Percentiles rank a stretch among this genome's conserved stretches.
Conservation (phyloP, 2,113 vertebrate genomes). For the Chitala chitala region DNA sequence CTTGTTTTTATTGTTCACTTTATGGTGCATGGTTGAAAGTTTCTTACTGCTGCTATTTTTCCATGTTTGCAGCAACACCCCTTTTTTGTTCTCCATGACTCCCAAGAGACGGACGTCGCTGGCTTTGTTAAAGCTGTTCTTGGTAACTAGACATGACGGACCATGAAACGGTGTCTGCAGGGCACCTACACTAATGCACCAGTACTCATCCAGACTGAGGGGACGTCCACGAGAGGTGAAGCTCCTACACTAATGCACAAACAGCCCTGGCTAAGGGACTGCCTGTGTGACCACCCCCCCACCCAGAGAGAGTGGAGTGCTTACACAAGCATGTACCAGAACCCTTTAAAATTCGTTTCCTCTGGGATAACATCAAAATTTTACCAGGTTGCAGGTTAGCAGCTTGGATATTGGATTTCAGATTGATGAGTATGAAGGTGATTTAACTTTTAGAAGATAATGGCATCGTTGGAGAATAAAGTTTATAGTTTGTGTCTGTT, state of each 20-base stretch:
- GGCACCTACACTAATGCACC: constrained; percentile 40
- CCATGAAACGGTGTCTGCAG: constrained; percentile 40
- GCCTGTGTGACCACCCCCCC: no score
- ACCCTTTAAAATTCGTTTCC: no score
- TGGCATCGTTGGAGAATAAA: no score
- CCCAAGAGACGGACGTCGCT: constrained; percentile 93
- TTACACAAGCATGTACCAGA: neutral
- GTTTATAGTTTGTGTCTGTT: no score
- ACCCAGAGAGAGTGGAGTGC: neutral
- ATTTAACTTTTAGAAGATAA: no score
- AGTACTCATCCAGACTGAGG: constrained; percentile 12
- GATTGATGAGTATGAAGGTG: no score
- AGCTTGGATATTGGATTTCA: constrained; percentile 72
- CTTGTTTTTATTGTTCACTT: no score
- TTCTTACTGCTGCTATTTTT: neutral
- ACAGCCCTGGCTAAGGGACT: neutral
- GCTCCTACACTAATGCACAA: neutral
- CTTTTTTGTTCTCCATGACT: constrained; percentile 89
- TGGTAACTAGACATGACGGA: constrained; percentile 69
- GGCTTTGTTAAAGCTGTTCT: constrained; percentile 90
- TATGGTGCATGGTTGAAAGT: no score
- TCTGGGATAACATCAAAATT: neutral
- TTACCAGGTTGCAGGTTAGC: constrained; percentile 61
- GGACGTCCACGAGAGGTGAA: neutral
- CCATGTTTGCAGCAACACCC: constrained; percentile 74